Conservation (phyloP, 2,797 vertebrate species). For the Apogon talboti region DNA sequence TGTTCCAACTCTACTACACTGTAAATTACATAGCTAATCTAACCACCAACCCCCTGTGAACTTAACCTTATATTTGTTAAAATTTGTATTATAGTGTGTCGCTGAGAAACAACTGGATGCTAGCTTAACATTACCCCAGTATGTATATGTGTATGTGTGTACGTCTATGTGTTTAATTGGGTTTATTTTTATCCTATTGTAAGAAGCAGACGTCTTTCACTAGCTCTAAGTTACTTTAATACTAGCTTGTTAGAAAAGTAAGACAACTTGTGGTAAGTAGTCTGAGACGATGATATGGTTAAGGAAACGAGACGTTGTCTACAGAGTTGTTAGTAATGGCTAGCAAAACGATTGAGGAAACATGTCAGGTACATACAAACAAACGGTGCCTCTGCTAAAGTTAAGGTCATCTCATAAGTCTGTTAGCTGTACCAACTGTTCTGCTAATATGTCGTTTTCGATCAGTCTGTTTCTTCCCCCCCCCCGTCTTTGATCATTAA, state of each 20-base stretch:
- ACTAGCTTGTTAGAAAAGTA: not conserved
- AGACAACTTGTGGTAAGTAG: not conserved
- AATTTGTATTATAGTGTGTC: constrained; percentile 5
- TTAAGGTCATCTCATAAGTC: not conserved
- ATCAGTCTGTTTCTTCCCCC: constrained; percentile 2
- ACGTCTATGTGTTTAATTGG: constrained; percentile 45
- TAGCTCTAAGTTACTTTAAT: not conserved
- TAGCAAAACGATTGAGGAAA: constrained; percentile 14
- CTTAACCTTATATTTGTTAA: fast-evolving
- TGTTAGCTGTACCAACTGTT: not conserved
- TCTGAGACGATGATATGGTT: not conserved
- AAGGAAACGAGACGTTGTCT: not conserved
- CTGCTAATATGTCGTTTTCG: not conserved
- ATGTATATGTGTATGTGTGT: not conserved
- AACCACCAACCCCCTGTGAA: fast-evolving
- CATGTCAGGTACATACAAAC: not conserved
- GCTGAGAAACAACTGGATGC: not conserved
- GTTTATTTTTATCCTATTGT: constrained; percentile 5
- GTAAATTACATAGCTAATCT: fast-evolving
- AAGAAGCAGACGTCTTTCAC: not conserved
- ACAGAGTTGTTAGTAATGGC: constrained; percentile 1
- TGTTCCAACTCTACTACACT: fast-evolving
- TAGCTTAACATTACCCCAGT: constrained; percentile 41
- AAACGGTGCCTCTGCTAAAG: not conserved
- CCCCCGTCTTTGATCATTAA: not conserved